Conservation (phyloP, 2,113 vertebrate genomes). For the Eolophus roseicapilla region DNA sequence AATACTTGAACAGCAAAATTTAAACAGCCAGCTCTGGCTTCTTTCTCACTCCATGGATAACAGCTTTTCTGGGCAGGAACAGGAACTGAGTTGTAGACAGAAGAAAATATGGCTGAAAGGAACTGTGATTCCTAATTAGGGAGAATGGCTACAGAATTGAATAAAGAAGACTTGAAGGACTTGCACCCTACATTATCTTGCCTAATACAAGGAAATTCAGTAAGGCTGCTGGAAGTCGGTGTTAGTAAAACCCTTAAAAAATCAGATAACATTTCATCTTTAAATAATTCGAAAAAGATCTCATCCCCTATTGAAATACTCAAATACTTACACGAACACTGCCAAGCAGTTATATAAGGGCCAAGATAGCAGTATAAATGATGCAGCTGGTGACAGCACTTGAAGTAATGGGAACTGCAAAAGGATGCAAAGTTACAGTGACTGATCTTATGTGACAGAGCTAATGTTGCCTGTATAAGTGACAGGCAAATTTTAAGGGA, state of each 20-base stretch:
- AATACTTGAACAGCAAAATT: background rate
- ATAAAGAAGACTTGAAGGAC: background rate
- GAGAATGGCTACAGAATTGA: background rate
- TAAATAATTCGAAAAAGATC: background rate
- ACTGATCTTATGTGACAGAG: rapidly evolving
- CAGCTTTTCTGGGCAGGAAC: background rate
- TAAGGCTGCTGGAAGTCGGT: background rate
- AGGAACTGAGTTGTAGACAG: background rate
- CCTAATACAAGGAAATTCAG: background rate
- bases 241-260: background rate
- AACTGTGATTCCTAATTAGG: background rate
- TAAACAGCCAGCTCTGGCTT: background rate
- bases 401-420: background rate
- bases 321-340: background rate
- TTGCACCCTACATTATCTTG: background rate
- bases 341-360: background rate
- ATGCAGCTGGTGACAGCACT: background rate
- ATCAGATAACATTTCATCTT: background rate
- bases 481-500: background rate
- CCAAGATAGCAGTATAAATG: background rate
- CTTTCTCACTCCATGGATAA: background rate
- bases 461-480: background rate
- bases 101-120: background rate
- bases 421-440: background rate
- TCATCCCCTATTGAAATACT: background rate